These are phyloP conservation scores for Halictus ligatus DNA, from an alignment of 2,888 invertebrate genomes.

Conservation along the genomic window DNA sequence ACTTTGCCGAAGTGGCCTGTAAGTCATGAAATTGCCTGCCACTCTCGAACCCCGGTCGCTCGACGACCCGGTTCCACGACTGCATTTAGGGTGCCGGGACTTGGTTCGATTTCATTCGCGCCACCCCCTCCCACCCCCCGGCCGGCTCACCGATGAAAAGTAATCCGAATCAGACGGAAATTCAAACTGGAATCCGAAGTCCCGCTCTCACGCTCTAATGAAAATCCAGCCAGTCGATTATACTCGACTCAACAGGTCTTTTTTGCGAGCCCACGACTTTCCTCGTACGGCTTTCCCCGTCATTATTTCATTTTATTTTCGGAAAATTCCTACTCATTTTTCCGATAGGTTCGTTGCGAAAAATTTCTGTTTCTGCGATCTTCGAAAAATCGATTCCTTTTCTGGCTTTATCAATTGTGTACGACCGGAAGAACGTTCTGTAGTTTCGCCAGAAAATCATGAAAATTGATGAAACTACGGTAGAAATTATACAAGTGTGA, in stretches of 20 bases:
- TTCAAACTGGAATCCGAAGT: not conserved
- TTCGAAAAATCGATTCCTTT: not conserved
- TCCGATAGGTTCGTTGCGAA: not conserved
- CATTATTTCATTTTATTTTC: not conserved
- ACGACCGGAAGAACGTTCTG: too few relatives aligned
- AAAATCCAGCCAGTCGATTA: not conserved
- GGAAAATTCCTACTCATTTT: not conserved
- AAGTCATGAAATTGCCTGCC: slow-evolving; percentile 66
- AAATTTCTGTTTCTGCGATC: not conserved
- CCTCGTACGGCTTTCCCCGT: not conserved
- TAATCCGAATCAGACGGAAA: not conserved
- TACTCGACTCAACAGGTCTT: slow-evolving; percentile 7
- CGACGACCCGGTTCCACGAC: slow-evolving; percentile 21
- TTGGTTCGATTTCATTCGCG: slow-evolving; percentile 3
- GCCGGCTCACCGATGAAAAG: not conserved
- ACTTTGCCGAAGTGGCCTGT: slow-evolving; percentile 47
- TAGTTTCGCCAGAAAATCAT: too few relatives aligned
- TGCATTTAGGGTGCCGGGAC: slow-evolving; percentile 30
- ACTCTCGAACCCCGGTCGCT: slow-evolving; percentile 37
- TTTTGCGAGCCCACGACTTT: not conserved
- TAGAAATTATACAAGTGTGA: too few relatives aligned
- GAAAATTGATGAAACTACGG: too few relatives aligned
- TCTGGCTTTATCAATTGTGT: not conserved
- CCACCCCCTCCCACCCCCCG: too few relatives aligned
- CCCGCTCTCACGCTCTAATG: not conserved